These are phyloP conservation scores for Coecobrya sp. DNA, from an alignment of 2,888 invertebrate genomes.

Conservation along the genomic window DNA sequence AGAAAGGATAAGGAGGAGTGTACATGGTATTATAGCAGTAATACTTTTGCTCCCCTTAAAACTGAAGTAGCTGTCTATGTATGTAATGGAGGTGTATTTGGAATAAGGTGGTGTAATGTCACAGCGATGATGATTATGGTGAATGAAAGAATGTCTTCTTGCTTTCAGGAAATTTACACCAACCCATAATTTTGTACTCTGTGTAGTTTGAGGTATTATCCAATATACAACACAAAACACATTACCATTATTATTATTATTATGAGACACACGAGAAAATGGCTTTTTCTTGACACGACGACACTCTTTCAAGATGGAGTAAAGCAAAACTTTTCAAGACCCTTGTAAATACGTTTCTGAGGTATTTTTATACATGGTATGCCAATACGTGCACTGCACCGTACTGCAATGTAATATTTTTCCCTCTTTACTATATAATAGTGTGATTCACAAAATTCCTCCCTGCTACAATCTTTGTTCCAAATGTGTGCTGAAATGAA, in stretches of 20 bases:
- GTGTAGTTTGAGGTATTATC: slow-evolving; percentile 25
- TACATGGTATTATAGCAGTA: slow-evolving; percentile 22
- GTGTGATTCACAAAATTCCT: slow-evolving; percentile 36
- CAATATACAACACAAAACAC: slow-evolving; percentile 45
- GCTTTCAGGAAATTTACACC: slow-evolving; percentile 52
- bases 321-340: background rate
- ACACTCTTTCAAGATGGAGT: slow-evolving; percentile 17
- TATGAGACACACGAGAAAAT: slow-evolving; percentile 53
- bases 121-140: background rate
- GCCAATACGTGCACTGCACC: background rate
- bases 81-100: slow-evolving; percentile 19
- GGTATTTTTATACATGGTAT: background rate
- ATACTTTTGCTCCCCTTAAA: background rate
- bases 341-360: slow-evolving; percentile 8
- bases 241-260: slow-evolving; percentile 45
- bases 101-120: slow-evolving; percentile 17
- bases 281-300: slow-evolving; percentile 49
- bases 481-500: slow-evolving; percentile 28
- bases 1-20: slow-evolving; percentile 13
- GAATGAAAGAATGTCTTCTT: slow-evolving; percentile 58
- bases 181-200: slow-evolving; percentile 7
- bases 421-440: background rate
- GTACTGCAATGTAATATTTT: background rate
- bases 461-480: slow-evolving; percentile 28
- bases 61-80: background rate